Evolutionary conservation across 30 jellyfish, hydroid and myxozoan genomes (phyloP), one percentile per base, ranked within the genome.

Genomic region (Turritopsis rubra): DNA sequence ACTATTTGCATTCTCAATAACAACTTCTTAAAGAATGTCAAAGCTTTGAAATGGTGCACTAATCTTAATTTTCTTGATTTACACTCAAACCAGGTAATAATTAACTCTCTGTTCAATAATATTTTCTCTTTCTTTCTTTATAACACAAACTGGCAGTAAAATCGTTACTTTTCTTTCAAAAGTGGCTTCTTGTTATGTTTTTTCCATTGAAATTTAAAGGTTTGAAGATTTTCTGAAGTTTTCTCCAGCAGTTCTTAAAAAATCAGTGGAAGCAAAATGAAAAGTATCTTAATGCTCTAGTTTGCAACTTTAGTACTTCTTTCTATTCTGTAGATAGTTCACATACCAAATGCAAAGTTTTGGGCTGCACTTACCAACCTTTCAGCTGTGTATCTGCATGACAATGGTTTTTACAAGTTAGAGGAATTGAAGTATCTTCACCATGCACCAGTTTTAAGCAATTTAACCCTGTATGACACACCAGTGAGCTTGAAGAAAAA

Each of bases 1-100:
- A 74, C 87, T 18, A 83, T 91, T 0, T 91, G 97, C 86, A 76
- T 86, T 77, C 66, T 91, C 75, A 86, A 94, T 30, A 65, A 89
- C 75, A 91, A 91, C 77, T 91, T 24, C 76, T 28, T 91, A 19
- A 22, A 79, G 5, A 65, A 80, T 26, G 84, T 86, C 22, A 81
- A 78, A 23, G 81, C 95, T 7, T 75, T 91, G 29, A 68, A 53
- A 52, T 21, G 75, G 53, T 91, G 97, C 81, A 75, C 52, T 21
- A 22, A 26, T 26, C 81, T 91, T 75, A 21, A 81, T 41, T 86
- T 81, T 52, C 86, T 91, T 16, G 97, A 91, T 73, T 66, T 87
- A 1, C 97, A 91, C 68, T 79, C 84, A 25, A 91, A 91, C 75
- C 97, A 87, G 96, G 97, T 87, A 84, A 60, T 79, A 9, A n/a